Evolutionary conservation across 1,140 invertebrate genomes (phyloP).

Genomic region (Drosophila equinoxialis): DNA sequence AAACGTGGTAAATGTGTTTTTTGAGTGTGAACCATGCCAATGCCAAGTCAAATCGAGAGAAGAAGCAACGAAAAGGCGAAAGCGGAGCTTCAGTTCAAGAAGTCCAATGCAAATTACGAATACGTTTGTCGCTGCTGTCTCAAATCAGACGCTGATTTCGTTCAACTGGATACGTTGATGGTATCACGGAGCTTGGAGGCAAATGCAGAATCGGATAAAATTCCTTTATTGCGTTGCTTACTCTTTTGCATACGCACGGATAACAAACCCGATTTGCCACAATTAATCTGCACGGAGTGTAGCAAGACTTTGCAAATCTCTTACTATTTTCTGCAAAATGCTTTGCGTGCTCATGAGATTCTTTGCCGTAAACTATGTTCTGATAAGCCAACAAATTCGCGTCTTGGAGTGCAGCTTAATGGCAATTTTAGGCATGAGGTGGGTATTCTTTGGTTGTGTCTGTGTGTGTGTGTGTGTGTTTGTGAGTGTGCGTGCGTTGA

Average conservation of each 20-base stretch:
- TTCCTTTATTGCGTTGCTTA: slow-evolving; percentile 61
- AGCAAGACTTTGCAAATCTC: slow-evolving; percentile 67
- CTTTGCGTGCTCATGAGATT: slow-evolving; percentile 67
- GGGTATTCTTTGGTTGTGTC: slow-evolving; percentile 13
- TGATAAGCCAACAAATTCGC: slow-evolving; percentile 2
- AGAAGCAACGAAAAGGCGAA: background rate
- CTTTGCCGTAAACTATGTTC: slow-evolving; percentile 61
- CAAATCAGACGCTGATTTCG: slow-evolving; percentile 63
- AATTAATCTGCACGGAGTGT: slow-evolving; percentile 68
- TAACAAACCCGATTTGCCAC: slow-evolving; percentile 61
- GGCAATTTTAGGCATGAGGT: slow-evolving; percentile 32
- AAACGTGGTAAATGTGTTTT: background rate
- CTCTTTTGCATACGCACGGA: slow-evolving; percentile 62
- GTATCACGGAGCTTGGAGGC: slow-evolving; percentile 31
- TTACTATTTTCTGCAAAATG: slow-evolving; percentile 71
- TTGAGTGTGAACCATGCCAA: background rate
- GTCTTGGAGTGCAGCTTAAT: slow-evolving; percentile 18
- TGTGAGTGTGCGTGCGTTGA: background rate
- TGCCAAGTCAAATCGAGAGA: background rate
- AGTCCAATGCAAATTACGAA: slow-evolving; percentile 54
- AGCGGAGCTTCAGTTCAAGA: background rate
- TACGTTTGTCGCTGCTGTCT: slow-evolving; percentile 74
- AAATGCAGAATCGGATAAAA: slow-evolving; percentile 27
- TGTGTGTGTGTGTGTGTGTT: too few relatives aligned
- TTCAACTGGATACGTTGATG: slow-evolving; percentile 60